These are phyloP conservation scores for Eulithis testata DNA, from an alignment of 2,888 invertebrate species.

Conservation along the genomic window DNA sequence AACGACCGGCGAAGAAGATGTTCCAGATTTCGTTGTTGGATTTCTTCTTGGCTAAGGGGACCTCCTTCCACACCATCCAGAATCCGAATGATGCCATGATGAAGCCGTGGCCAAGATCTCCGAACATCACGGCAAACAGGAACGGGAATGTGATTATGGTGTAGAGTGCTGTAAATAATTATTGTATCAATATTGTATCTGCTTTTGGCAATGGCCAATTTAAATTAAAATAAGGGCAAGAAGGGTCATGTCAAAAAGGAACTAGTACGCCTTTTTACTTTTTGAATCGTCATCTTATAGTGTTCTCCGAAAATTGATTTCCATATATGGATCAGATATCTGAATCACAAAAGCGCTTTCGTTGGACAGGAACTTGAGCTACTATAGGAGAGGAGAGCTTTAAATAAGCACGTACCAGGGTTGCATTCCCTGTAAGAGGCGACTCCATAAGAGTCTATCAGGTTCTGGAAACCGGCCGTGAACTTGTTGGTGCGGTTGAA, in stretches of 20 bases:
- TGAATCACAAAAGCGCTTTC: no score
- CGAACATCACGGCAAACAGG: conserved; percentile 98
- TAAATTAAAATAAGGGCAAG: no score
- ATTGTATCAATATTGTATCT: not conserved
- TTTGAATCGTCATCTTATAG: no score
- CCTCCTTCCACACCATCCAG: conserved; percentile 93
- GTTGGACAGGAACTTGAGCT: not conserved
- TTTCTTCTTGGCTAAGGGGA: conserved; percentile 88
- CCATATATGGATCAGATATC: no score
- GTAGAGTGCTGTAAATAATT: conserved; percentile 87
- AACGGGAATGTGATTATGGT: conserved; percentile 97
- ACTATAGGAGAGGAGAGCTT: not conserved
- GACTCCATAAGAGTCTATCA: conserved; percentile 97
- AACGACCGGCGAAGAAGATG: conserved; percentile 98
- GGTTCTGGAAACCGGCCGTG: conserved; percentile 95
- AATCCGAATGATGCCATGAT: conserved; percentile 92
- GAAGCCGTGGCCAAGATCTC: conserved; percentile 95
- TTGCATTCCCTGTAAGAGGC: conserved; percentile 97
- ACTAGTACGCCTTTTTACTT: no score
- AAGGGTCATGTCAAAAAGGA: no score
- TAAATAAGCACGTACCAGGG: conserved; percentile 85
- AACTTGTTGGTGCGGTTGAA: conserved; percentile 97
- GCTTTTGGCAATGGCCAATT: no score
- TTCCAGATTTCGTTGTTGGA: conserved; percentile 96
- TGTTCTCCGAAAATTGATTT: no score